phyloP scores from a whole-genome alignment of 2,113 vertebrate species.

The Eudyptes chrysolophus region DNA sequence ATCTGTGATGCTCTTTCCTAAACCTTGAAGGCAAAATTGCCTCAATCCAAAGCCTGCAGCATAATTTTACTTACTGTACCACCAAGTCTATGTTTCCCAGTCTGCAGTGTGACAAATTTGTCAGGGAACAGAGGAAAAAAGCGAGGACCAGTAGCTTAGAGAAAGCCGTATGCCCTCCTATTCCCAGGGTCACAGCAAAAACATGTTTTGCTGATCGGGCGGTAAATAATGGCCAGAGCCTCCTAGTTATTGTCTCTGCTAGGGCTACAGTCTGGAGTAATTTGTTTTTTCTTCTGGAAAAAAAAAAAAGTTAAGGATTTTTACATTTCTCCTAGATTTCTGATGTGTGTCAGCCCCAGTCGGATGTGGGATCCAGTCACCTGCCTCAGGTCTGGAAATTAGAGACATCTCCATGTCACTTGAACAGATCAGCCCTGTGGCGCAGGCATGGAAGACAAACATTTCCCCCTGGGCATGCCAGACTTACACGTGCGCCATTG shows the following conservation, averaged over 20 bases:
- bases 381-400: background rate
- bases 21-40: background rate
- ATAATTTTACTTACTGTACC: background rate
- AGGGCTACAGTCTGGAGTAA: background rate
- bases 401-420: background rate
- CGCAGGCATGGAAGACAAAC: background rate
- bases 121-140: background rate
- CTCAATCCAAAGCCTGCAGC: background rate
- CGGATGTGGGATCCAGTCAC: accelerated
- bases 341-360: background rate
- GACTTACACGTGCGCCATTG: background rate
- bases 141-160: background rate
- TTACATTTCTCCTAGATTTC: background rate
- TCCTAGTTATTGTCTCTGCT: background rate
- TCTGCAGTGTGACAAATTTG: background rate
- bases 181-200: background rate
- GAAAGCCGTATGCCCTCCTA: background rate
- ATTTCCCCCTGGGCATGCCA: background rate
- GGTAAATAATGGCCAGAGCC: background rate
- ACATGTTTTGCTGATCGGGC: background rate
- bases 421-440: background rate
- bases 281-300: background rate
- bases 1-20: background rate
- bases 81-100: background rate
- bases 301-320: background rate